Evolutionary conservation across 2,797 vertebrate species (phyloP), one percentile per base, ranked within the genome.

Genomic region (Harpagifer antarcticus): DNA sequence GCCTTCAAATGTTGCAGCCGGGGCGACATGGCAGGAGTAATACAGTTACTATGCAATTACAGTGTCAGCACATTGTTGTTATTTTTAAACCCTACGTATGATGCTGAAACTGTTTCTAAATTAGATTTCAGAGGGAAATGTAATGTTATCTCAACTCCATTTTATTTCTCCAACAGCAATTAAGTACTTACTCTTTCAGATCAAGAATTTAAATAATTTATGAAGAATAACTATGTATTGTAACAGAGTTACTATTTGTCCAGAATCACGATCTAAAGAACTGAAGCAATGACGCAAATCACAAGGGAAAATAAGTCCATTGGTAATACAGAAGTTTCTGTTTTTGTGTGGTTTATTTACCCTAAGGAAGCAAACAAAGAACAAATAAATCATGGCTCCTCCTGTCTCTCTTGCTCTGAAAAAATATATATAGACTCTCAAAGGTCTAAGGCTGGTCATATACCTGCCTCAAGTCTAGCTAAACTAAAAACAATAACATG

Each of bases 381-480:
- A 58, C 53, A 76, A 59, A 74, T 52, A 73, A 42, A 55, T 43
- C 11, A 44, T 37, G 42, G 42, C 53, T 23, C 23, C 69, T 33
- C 42, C 20, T 68, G 23, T 16, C 16, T 59, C 40, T 40, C 27
- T 37, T 44, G 2, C 33, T 42, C 31, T 15, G 12, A 44, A 23
- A 14, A 20, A 10, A 37, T 10, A 31, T 54, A 17, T 6, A 43
- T 1, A 52, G 20, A 70, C 23, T 0, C 3, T 43, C 50, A n/a
- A 3, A 63, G 55, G 53, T 66, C n/a, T n/a, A n/a, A n/a, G n/a
- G 4, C 45, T 33, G 27, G 3, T 20, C 33, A 1, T 7, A 31
- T 14, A 73, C 58, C 67, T 31, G 49, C 40, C 0, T 3, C 20
- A 52, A 52, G 10, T 16, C 33, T 4, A 10, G 27, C 44, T 47